A percentile compares a stretch with the other conserved stretches of the same genome.
phyloP scores from a whole-genome alignment of 2,113 vertebrate species.

The Oxyura jamaicensis region DNA sequence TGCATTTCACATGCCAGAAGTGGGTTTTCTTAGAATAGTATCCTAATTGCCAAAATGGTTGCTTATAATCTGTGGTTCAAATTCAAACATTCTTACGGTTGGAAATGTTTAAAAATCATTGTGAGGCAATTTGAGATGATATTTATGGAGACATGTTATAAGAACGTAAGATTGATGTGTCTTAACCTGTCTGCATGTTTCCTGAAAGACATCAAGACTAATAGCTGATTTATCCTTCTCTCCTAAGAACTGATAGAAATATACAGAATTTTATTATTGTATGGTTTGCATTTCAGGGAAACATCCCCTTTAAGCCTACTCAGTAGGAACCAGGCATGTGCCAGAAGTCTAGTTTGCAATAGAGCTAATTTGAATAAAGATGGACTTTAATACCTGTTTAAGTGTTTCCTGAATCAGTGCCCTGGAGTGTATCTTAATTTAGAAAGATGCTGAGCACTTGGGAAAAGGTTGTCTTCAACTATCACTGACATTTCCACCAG shows the following conservation, averaged over 20 bases:
- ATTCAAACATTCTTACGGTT: neutral
- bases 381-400: neutral
- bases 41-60: neutral
- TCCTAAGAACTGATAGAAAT: neutral
- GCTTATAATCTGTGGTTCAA: neutral
- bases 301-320: neutral
- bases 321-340: neutral
- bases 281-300: neutral
- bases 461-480: neutral
- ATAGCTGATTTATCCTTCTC: neutral
- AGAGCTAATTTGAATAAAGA: neutral
- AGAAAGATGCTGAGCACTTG: neutral
- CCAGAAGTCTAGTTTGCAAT: neutral
- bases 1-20: neutral
- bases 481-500: neutral
- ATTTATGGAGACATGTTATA: neutral
- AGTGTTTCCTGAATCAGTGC: neutral
- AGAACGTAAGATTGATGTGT: neutral
- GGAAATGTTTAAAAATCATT: neutral
- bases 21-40: neutral
- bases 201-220: neutral
- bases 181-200: neutral
- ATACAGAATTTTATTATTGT: neutral
- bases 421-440: neutral
- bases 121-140: neutral